Evolutionary conservation across 2,113 vertebrate genomes (phyloP).

Genomic region (Tachycineta bicolor): DNA sequence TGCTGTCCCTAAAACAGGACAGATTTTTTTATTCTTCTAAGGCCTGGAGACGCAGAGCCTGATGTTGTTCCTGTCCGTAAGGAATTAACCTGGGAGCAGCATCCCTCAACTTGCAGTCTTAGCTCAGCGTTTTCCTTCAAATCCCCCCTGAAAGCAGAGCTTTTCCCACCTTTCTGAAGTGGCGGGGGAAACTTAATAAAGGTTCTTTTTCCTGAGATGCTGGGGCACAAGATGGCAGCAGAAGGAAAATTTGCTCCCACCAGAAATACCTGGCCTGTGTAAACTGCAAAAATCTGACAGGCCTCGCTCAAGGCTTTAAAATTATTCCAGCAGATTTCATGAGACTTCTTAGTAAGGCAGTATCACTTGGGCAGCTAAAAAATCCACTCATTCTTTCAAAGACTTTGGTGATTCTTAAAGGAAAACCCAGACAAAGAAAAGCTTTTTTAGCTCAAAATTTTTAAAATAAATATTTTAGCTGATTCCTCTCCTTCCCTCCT

Average conservation of each 20-base stretch:
- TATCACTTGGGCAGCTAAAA: background rate
- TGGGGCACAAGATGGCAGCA: slow-evolving; percentile 43
- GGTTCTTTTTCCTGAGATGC: background rate
- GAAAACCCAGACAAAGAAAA: background rate
- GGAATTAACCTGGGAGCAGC: background rate
- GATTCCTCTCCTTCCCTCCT: fast-evolving
- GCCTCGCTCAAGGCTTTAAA: background rate
- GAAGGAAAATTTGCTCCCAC: slow-evolving; percentile 19
- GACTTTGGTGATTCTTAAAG: background rate
- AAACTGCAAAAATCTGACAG: background rate
- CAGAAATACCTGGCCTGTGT: background rate
- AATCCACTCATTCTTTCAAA: background rate
- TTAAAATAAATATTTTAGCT: background rate
- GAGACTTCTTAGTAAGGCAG: background rate
- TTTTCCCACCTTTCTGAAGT: background rate
- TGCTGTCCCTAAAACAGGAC: background rate
- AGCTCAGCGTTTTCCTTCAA: background rate
- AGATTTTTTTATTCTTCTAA: background rate
- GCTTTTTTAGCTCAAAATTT: background rate
- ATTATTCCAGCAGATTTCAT: background rate
- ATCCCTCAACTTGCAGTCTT: background rate
- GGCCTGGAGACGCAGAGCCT: background rate
- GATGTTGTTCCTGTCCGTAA: background rate
- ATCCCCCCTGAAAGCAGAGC: background rate
- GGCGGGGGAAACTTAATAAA: background rate